Base-by-base conservation (phyloP, 2,888 invertebrate genomes). In the Timema cristinae region DNA sequence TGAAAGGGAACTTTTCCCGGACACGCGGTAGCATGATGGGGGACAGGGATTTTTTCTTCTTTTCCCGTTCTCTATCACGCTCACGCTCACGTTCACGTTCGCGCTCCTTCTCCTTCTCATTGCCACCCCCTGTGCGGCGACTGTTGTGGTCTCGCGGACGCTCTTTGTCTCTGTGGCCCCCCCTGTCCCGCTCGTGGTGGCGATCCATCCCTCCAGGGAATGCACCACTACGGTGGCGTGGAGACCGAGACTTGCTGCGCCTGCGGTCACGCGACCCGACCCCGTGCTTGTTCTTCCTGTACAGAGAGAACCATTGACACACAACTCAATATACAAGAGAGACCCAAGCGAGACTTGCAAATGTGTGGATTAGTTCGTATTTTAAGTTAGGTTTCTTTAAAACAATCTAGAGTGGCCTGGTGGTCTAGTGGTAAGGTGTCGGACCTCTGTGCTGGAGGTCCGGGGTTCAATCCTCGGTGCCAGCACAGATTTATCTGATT, bases 11-110 rank as follows among this genome's bases (percentile, higher is more conserved):
- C 16, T 78, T 78, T 49, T 82, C 83, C 63, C 84, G 82, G 13
- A 83, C 80, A 72, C 84, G 79, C 4, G 84, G 82, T 67, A 84
- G 79, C 8, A 77, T 73, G 7, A 79, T 77, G 7, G 79, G 79
- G 1, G 79, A 79, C 67, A 79, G 76, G 1, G 79, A 79, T 49
- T 78, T 74, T 66, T 76, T 77, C 61, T 74, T 75, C n/a, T 68
- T 80, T 59, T 82, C 80, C 76, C 80, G 79, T 75, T 82, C 81
- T 77, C 80, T 80, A 68, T 80, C 82, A 63, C 68, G 81, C 77
- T 85, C 82, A 75, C 81, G 81, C 69, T 85, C 83, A 70, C 83
- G 80, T 74, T 83, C 82, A 10, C 80, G 80, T 15, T 78, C 78
- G 7, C 78, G 13, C 11, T 79, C 78, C 56, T 75, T 75, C 63